phyloP scores from a whole-genome alignment of 2,888 invertebrate species.

The Thelaira solivaga region DNA sequence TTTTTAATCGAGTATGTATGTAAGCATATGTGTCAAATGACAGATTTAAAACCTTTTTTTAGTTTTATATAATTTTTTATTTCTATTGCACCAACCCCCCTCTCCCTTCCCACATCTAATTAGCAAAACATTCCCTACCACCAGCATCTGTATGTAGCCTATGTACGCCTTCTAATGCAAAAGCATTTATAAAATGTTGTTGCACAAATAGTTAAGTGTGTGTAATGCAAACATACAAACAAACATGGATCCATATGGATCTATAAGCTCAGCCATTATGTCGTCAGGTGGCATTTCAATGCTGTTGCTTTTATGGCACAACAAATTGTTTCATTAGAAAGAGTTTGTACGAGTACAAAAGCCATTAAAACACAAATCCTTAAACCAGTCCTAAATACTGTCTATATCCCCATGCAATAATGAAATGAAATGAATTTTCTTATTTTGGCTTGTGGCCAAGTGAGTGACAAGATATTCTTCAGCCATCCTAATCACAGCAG shows the following conservation, averaged over 20 bases:
- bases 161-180: constrained; percentile 26
- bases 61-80: background rate
- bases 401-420: background rate
- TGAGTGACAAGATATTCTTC: background rate
- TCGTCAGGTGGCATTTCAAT: constrained; percentile 29
- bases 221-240: background rate
- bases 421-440: background rate
- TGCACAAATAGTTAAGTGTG: background rate
- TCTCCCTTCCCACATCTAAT: too few relatives aligned
- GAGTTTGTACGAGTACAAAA: background rate
- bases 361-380: constrained; percentile 9
- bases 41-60: too few relatives aligned
- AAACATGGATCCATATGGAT: background rate
- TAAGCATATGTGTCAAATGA: too few relatives aligned
- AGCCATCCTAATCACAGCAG: constrained; percentile 24
- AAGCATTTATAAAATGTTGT: background rate
- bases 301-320: constrained; percentile 26
- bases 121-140: constrained; percentile 38
- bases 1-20: too few relatives aligned
- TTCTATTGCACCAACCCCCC: constrained; percentile 41
- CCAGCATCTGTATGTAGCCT: background rate
- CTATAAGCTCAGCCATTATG: constrained; percentile 25
- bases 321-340: background rate
- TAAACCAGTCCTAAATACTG: background rate
- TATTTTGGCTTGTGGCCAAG: background rate